Percentiles rank a stretch among this genome's conserved stretches.
Conservation (phyloP, 2,113 vertebrate genomes). For the Rhinoderma darwinii region DNA sequence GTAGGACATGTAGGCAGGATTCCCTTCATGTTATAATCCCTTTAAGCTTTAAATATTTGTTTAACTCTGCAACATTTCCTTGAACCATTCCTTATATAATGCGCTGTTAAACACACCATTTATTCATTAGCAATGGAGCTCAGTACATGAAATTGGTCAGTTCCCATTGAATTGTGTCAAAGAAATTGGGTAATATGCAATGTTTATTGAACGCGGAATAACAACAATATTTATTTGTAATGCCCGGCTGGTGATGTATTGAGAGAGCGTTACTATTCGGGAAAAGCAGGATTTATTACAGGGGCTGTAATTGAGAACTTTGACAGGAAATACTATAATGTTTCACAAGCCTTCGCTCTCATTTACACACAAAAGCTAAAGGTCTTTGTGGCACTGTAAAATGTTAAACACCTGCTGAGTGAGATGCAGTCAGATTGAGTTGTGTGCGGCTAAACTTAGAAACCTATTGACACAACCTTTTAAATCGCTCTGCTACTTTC, state of each 20-base stretch:
- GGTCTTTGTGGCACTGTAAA: conserved; percentile 51
- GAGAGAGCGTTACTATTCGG: conserved; percentile 9
- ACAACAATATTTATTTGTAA: conserved; percentile 30
- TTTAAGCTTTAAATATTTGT: no score
- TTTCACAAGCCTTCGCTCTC: conserved; percentile 26
- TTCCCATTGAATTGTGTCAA: not conserved
- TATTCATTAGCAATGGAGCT: not conserved
- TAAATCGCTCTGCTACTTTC: conserved; percentile 4
- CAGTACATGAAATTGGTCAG: not conserved
- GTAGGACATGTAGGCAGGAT: no score
- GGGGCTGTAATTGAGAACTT: conserved; percentile 48
- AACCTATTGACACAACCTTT: conserved; percentile 54
- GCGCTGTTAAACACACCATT: not conserved
- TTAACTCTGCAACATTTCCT: not conserved
- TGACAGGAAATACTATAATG: conserved; percentile 44
- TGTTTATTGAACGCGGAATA: conserved; percentile 1
- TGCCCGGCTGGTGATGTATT: conserved; percentile 36
- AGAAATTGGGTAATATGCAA: conserved; percentile 15
- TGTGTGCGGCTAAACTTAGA: conserved; percentile 55
- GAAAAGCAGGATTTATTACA: conserved; percentile 22
- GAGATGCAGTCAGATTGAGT: conserved; percentile 49
- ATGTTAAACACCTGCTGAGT: conserved; percentile 56
- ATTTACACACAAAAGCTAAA: conserved; percentile 55
- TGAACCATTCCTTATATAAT: not conserved
- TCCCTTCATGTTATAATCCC: no score